Evolutionary conservation across 2,888 invertebrate species (phyloP).

Genomic region (Allolobophora icterica): DNA sequence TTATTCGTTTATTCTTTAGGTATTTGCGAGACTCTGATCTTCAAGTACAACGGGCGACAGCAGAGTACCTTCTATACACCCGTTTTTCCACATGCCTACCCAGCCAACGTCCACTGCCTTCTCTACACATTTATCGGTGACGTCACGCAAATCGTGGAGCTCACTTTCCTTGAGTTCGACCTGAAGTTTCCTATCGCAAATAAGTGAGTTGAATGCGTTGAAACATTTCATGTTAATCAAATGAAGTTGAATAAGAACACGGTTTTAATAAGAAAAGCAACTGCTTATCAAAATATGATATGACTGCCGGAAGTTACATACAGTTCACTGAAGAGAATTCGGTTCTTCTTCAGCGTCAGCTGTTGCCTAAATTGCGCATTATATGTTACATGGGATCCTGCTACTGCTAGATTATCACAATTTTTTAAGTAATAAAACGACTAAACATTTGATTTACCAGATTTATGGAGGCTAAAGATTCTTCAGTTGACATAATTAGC

Average conservation of each 20-base stretch:
- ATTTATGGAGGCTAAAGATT: not conserved
- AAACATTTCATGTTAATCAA: not conserved
- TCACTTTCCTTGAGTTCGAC: conserved; percentile 81
- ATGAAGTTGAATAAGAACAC: not conserved
- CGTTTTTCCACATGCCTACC: conserved; percentile 81
- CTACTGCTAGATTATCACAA: too few relatives aligned
- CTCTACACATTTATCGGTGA: conserved; percentile 83
- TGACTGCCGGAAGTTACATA: not conserved
- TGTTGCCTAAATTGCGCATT: not conserved
- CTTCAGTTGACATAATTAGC: not conserved
- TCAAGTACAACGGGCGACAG: conserved; percentile 74
- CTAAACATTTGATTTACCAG: too few relatives aligned
- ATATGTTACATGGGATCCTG: too few relatives aligned
- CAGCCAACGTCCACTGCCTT: conserved; percentile 78
- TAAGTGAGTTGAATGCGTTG: conserved; percentile 37
- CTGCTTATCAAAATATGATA: not conserved
- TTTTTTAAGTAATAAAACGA: too few relatives aligned
- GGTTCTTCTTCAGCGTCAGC: not conserved
- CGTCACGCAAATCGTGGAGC: conserved; percentile 80
- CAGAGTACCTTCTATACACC: conserved; percentile 83
- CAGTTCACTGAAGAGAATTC: too few relatives aligned
- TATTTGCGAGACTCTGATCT: not conserved
- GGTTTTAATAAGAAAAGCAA: not conserved
- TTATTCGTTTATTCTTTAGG: not conserved
- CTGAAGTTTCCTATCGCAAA: conserved; percentile 65